Base-by-base conservation (phyloP, 2,113 vertebrate genomes). In the Mola mola region DNA sequence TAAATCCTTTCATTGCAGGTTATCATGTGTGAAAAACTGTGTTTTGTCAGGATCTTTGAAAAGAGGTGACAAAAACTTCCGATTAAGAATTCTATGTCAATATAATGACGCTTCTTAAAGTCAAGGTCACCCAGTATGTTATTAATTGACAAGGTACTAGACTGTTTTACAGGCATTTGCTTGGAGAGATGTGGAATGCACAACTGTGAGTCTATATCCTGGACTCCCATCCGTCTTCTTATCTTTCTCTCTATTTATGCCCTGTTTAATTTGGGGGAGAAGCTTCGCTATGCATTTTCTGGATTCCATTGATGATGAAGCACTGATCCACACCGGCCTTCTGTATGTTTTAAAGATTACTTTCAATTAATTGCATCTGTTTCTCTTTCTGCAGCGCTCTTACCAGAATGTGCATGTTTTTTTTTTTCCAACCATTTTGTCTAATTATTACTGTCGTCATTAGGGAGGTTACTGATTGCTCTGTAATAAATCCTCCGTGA, bases 191-290 rank as follows among this genome's bases (percentile, higher is more conserved):
- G 58, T 71, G 70, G 67, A 78, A 76, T 84, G 67, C 50, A 8
- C 74, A 84, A 66, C 72, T 81, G 69, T 65, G 59, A 61, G 36
- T 58, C 36, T 2, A 49, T 40, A 44, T 46, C 53, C 61, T 25
- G 17, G 58, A 41, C 34, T 41, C 20, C 22, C 33, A 63, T 73
- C 28, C 66, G 59, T 64, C 56, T 53, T 13, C 42, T 20, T 21
- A 12, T 26, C n/a, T 53, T 46, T 47, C 4, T 49, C 2, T 43
- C 3, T 21, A 38, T 31, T 50, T 43, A 50, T 43, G 34, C n/a
- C 28, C 41, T 62, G 10, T 65, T 34, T 51, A 26, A 46, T 26
- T 8, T 10, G 8, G 40, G 3, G 4, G 6, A 48, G 53, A 31
- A 8, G 24, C 51, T 36, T 47, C 20, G 15, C 4, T 8, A 38